These are phyloP conservation scores for Rhinatrema bivittatum DNA, from an alignment of 2,797 vertebrate species.

Conservation along the genomic window DNA sequence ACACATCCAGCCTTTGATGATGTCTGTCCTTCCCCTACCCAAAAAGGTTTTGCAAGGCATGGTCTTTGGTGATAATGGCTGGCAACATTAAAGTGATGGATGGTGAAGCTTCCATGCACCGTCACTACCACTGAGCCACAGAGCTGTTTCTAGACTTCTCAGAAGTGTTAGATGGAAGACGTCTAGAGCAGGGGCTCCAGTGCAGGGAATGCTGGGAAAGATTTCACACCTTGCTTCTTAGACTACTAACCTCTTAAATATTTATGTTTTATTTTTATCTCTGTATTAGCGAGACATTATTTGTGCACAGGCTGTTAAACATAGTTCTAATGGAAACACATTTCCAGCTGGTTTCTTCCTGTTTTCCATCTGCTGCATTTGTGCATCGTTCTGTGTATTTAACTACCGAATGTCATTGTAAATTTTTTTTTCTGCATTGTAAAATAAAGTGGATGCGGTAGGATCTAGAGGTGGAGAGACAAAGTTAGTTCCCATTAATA, in stretches of 20 bases:
- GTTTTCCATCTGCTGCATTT: slow-evolving; percentile 62
- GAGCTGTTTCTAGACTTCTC: slow-evolving; percentile 1
- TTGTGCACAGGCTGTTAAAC: slow-evolving; percentile 63
- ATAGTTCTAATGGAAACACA: slow-evolving; percentile 64
- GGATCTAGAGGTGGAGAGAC: slow-evolving; percentile 10
- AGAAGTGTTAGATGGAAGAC: background rate
- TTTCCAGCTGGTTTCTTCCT: slow-evolving; percentile 65
- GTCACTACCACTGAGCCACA: background rate
- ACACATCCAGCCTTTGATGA: slow-evolving; percentile 1
- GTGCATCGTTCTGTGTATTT: slow-evolving; percentile 48
- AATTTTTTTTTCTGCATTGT: slow-evolving; percentile 51
- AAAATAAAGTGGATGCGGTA: slow-evolving; percentile 26
- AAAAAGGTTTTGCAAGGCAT: background rate
- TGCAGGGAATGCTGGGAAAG: slow-evolving; percentile 3
- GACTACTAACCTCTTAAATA: slow-evolving; percentile 61
- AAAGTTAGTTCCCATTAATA: slow-evolving; percentile 37
- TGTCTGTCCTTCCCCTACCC: background rate
- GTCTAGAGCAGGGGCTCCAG: background rate
- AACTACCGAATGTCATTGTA: slow-evolving; percentile 57
- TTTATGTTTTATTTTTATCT: slow-evolving; percentile 64
- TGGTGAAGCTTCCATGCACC: background rate
- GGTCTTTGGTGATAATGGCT: background rate
- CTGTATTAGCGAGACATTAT: slow-evolving; percentile 53
- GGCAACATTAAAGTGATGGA: background rate
- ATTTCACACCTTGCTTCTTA: slow-evolving; percentile 28